phyloP scores from a whole-genome alignment of 1,140 invertebrate species.

The Heliothis virescens region DNA sequence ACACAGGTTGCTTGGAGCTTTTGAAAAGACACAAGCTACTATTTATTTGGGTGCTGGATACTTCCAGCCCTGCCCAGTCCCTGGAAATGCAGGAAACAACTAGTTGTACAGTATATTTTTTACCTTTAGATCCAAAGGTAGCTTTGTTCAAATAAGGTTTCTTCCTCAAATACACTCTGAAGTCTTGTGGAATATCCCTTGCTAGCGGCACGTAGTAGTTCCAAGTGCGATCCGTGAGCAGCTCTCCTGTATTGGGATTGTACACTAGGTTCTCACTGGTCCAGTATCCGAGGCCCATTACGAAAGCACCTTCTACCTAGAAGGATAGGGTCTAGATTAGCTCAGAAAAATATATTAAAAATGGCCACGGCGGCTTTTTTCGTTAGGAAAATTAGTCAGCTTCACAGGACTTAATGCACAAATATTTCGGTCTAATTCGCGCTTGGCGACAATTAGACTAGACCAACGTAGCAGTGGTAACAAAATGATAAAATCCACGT shows the following conservation, averaged over 20 bases:
- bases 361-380: too few relatives aligned
- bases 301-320: conserved; percentile 92
- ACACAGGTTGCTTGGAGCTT: too few relatives aligned
- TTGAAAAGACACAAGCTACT: too few relatives aligned
- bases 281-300: conserved; percentile 95
- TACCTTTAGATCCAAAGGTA: conserved; percentile 92
- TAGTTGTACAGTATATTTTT: too few relatives aligned
- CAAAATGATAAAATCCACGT: too few relatives aligned
- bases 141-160: conserved; percentile 90
- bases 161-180: conserved; percentile 90
- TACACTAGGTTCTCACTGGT: conserved; percentile 90
- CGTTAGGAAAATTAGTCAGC: too few relatives aligned
- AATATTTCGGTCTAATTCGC: too few relatives aligned
- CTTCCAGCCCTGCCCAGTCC: too few relatives aligned
- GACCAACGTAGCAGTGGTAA: too few relatives aligned
- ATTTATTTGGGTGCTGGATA: not conserved
- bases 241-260: conserved; percentile 88
- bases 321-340: not conserved
- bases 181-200: conserved; percentile 94
- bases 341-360: not conserved
- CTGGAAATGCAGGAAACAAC: not conserved
- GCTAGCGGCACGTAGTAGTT: conserved; percentile 92
- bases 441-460: too few relatives aligned
- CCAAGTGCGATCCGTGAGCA: conserved; percentile 92
- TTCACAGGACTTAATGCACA: too few relatives aligned